Evolutionary conservation across 2,113 vertebrate species (phyloP).

Genomic region (Sander vitreus): DNA sequence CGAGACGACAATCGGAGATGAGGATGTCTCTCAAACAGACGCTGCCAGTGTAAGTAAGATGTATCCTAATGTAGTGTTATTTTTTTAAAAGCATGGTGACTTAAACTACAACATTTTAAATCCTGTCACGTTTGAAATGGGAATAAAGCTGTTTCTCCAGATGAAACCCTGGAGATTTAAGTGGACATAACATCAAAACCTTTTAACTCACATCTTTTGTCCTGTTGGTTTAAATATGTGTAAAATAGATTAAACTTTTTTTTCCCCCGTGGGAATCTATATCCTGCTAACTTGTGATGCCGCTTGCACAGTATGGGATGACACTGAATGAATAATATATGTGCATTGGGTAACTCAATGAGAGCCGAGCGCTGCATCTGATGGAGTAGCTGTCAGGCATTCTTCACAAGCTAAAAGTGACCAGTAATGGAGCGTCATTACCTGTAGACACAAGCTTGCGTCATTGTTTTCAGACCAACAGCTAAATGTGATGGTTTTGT

Average conservation of each 20-base stretch:
- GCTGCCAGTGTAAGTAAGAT: constrained; percentile 78
- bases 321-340: constrained; percentile 82
- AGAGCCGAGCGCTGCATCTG: constrained; percentile 50
- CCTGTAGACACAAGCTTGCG: not conserved
- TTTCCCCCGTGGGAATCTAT: constrained; percentile 36
- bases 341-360: constrained; percentile 72
- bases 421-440: constrained; percentile 12
- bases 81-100: not conserved
- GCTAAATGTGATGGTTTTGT: not conserved
- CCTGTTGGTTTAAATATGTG: constrained; percentile 23
- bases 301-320: constrained; percentile 75
- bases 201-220: not conserved
- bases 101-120: not conserved
- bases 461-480: not conserved
- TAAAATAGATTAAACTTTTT: not conserved
- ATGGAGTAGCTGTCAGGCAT: constrained; percentile 39
- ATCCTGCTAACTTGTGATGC: constrained; percentile 49
- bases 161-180: not conserved
- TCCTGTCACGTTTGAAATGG: not conserved
- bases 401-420: constrained; percentile 19
- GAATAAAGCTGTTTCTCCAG: not conserved
- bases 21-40: constrained; percentile 67
- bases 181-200: not conserved
- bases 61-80: not conserved
- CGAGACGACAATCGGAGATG: constrained; percentile 47